Base-by-base conservation (phyloP, 2,888 invertebrate species). In the Oegoconia quadripuncta region DNA sequence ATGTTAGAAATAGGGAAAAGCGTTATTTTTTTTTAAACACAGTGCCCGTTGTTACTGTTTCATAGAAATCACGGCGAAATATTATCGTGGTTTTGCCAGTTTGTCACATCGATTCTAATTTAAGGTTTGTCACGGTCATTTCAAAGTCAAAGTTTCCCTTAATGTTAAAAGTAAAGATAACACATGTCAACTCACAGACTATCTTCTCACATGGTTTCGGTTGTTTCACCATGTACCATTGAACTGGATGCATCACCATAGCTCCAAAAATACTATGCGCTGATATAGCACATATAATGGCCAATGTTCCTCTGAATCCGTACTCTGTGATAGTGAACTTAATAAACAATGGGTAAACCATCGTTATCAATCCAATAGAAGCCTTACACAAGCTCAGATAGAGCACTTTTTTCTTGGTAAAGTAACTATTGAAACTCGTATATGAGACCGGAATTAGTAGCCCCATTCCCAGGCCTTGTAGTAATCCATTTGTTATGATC, bases 341-440 rank as follows among this genome's bases (percentile, higher is more conserved):
- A 45, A 92, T 90, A 15, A 91, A 80, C 38, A 90, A 76, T 0
- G 94, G 93, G 70, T 91, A 92, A 3, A 90, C 66, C 84, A 93
- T 93, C 3, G 90, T 89, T 5, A 90, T 90, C 36, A 92, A 59
- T 0, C 92, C 93, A 64, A 93, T 91, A 1, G 92, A 77, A 1
- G 92, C 90, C 75, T 94, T 94, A 35, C 92, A 90, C 5, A 91
- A 72, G 59, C 92, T 91, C 78, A 93, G 90, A 77, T 93, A 91
- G 55, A 92, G 88, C 8, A 92, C 90, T 50, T 93, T 87, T 64
- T 89, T 91, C 71, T 91, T 90, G 12, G 92, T 90, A 52, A 94
- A 94, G 56, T 93, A 94, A 43, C 91, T 89, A 58, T 94, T 94
- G 54, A 94, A 93, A 40, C 92, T 91, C 0, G 93, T 92, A 53